A percentile compares a stretch with the other conserved stretches of the same genome.
These are phyloP conservation scores for Acomys russatus DNA, from an alignment of 2,797 vertebrate genomes.

Conservation along the genomic window DNA sequence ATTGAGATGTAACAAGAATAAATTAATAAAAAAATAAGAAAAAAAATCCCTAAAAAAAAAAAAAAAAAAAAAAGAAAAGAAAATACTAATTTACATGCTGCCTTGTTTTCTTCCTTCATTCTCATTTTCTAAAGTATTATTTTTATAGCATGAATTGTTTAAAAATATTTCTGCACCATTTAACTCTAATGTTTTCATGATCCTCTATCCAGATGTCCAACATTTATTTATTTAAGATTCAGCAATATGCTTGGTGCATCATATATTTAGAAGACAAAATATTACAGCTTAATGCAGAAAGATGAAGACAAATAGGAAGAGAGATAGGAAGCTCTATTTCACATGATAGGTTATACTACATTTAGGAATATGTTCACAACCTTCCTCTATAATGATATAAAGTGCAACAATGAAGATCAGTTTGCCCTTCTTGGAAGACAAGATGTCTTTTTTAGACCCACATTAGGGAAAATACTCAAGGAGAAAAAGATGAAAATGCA, in stretches of 20 bases:
- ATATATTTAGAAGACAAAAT: conserved; percentile 7
- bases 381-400: not conserved
- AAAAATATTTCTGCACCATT: conserved; percentile 27
- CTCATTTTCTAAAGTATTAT: not conserved
- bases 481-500: not conserved
- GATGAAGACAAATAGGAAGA: not conserved
- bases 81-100: not conserved
- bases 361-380: not conserved
- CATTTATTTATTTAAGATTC: conserved; percentile 58
- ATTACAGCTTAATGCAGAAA: conserved; percentile 15
- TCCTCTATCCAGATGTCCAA: not conserved
- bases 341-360: not conserved
- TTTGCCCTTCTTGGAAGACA: not conserved
- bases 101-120: not conserved
- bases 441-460: not conserved
- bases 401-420: not conserved
- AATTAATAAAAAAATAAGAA: too few species aligned
- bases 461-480: not conserved
- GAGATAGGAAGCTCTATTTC: not conserved
- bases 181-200: conserved; percentile 11
- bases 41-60: too few species aligned
- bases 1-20: too few species aligned
- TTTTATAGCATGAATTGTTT: conserved; percentile 32
- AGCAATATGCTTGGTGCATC: not conserved
- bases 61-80: too few species aligned